These are phyloP conservation scores for Drosophila parvula DNA, from an alignment of 1,140 invertebrate species.

Conservation along the genomic window DNA sequence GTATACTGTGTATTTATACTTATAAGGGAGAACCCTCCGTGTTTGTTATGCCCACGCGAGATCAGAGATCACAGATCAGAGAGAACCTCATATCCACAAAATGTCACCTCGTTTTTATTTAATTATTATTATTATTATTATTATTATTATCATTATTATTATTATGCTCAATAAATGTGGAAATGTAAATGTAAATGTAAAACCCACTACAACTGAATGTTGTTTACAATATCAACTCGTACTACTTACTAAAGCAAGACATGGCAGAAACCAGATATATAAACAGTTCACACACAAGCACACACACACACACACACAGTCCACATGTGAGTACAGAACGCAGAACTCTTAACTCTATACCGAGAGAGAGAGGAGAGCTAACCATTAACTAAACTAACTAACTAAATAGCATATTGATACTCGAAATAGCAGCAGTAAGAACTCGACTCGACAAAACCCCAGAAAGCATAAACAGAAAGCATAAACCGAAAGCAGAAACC, in stretches of 20 bases:
- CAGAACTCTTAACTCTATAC: conserved; percentile 1
- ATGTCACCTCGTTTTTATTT: conserved; percentile 50
- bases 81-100: conserved; percentile 19
- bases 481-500: conserved; percentile 32
- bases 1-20: conserved; percentile 29
- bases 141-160: conserved; percentile 11
- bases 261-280: conserved; percentile 26
- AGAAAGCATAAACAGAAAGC: conserved; percentile 16
- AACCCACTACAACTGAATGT: conserved; percentile 33
- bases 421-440: conserved; percentile 51
- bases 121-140: conserved; percentile 25
- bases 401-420: conserved; percentile 55
- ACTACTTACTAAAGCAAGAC: conserved; percentile 31
- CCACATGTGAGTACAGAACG: conserved; percentile 40
- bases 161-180: conserved; percentile 53
- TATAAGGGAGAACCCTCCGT: conserved; percentile 41
- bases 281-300: conserved; percentile 11
- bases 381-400: conserved; percentile 41
- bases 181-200: conserved; percentile 36
- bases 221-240: conserved; percentile 39
- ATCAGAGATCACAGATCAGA: conserved; percentile 13
- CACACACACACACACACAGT: conserved; percentile 7
- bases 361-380: neutral
- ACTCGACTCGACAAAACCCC: neutral
- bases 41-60: conserved; percentile 39